A percentile compares a stretch with the other conserved stretches of the same genome.
phyloP scores from a whole-genome alignment of 30 jellyfish, hydroid and myxozoan genomes.

The Nemopilema nomurai region DNA sequence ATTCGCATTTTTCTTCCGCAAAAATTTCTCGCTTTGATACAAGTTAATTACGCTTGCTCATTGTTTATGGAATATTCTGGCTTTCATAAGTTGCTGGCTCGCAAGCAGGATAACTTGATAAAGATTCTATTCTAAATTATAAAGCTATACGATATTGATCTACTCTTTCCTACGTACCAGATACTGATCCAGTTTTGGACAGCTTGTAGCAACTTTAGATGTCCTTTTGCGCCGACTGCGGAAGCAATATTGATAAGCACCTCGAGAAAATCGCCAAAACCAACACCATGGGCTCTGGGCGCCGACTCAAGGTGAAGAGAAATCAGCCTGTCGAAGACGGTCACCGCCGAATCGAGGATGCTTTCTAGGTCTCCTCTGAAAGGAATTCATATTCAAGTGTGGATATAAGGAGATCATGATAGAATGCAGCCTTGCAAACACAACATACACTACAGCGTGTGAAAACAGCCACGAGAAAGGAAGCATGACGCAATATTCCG shows the following conservation, averaged over 20 bases:
- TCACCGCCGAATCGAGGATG: conserved; percentile 20
- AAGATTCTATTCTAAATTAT: too few relatives aligned
- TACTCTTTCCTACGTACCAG: conserved; percentile 24
- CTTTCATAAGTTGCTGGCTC: too few relatives aligned
- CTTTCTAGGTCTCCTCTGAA: conserved; percentile 13
- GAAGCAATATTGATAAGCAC: conserved; percentile 38
- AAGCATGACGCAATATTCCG: not conserved
- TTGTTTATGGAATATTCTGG: too few relatives aligned
- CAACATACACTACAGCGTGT: not conserved
- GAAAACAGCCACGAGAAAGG: not conserved
- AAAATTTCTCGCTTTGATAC: too few relatives aligned
- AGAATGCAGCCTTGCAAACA: not conserved
- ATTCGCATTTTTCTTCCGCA: too few relatives aligned
- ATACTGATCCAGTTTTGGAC: conserved; percentile 50
- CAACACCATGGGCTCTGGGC: conserved; percentile 20
- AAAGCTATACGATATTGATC: not conserved
- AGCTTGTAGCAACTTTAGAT: conserved; percentile 43
- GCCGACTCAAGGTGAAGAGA: conserved; percentile 19
- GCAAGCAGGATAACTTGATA: too few relatives aligned
- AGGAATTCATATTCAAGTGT: not conserved
- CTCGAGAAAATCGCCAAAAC: conserved; percentile 59
- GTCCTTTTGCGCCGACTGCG: conserved; percentile 75
- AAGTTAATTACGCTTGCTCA: too few relatives aligned
- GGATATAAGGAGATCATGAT: not conserved
- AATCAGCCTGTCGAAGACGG: conserved; percentile 37